Evolutionary conservation across 2,113 vertebrate genomes (phyloP).

Genomic region (Meleagris gallopavo): DNA sequence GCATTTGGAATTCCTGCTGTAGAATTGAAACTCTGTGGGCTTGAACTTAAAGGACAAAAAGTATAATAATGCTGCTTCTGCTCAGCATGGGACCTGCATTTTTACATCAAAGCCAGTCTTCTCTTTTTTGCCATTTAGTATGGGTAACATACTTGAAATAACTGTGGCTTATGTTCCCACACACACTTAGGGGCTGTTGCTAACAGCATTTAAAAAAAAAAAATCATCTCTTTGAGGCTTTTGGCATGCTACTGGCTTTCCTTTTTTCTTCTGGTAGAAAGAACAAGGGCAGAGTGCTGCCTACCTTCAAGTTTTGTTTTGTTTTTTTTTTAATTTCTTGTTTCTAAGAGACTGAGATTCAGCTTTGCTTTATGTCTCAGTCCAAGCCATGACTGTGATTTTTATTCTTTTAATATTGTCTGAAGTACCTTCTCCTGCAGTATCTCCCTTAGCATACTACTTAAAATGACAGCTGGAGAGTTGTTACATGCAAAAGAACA

Average conservation of each 20-base stretch:
- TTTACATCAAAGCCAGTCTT: not conserved
- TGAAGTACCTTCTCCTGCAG: not conserved
- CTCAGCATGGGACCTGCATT: not conserved
- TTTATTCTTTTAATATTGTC: not conserved
- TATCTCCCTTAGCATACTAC: not conserved
- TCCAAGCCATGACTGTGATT: not conserved
- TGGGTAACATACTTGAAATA: not conserved
- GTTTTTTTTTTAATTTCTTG: not conserved
- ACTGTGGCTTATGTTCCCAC: not conserved
- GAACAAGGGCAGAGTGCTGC: not conserved
- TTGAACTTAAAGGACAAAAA: not conserved
- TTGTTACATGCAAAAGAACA: not conserved
- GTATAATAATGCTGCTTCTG: not conserved
- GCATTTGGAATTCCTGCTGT: not conserved
- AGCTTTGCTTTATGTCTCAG: not conserved
- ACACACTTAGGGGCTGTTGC: not conserved
- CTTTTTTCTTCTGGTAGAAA: not conserved
- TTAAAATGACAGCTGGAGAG: not conserved
- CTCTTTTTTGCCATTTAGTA: not conserved
- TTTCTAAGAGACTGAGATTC: not conserved
- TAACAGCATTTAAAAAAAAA: not conserved
- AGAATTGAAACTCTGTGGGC: not conserved
- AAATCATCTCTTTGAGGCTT: not conserved
- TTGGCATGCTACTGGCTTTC: not conserved
- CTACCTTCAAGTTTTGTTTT: not conserved